A percentile compares a stretch with the other conserved stretches of the same genome.
These are phyloP conservation scores for Resseliella maxima DNA, from an alignment of 2,888 invertebrate species.

Conservation along the genomic window DNA sequence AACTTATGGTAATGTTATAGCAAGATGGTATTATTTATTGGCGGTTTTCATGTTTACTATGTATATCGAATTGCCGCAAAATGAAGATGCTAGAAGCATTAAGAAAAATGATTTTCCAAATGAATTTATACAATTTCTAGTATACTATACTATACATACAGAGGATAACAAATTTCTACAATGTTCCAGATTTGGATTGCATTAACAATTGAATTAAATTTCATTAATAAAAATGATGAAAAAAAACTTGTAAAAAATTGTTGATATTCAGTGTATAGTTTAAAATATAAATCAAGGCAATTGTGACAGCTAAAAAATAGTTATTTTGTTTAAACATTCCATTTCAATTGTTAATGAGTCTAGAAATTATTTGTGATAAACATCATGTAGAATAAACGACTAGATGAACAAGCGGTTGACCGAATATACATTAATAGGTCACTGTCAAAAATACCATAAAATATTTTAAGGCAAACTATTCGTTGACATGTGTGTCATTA, in stretches of 20 bases:
- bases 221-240: too few relatives aligned
- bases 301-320: neutral
- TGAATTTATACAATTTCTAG: conserved; percentile 6
- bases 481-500: neutral
- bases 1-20: neutral
- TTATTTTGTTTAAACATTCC: neutral
- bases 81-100: neutral
- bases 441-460: conserved; percentile 49
- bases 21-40: conserved; percentile 40
- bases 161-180: neutral
- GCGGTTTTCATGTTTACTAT: conserved; percentile 25
- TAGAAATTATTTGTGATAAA: conserved; percentile 19
- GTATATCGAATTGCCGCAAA: neutral
- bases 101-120: conserved; percentile 2
- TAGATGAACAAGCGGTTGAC: neutral
- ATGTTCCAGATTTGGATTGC: too few relatives aligned
- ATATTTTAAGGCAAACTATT: neutral
- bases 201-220: too few relatives aligned
- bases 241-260: too few relatives aligned
- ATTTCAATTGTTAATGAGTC: conserved; percentile 42
- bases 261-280: too few relatives aligned
- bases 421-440: neutral
- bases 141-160: neutral
- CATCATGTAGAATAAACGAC: neutral
- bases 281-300: neutral